These are phyloP conservation scores for Alces alces DNA, from an alignment of 2,113 vertebrate species.

Conservation along the genomic window DNA sequence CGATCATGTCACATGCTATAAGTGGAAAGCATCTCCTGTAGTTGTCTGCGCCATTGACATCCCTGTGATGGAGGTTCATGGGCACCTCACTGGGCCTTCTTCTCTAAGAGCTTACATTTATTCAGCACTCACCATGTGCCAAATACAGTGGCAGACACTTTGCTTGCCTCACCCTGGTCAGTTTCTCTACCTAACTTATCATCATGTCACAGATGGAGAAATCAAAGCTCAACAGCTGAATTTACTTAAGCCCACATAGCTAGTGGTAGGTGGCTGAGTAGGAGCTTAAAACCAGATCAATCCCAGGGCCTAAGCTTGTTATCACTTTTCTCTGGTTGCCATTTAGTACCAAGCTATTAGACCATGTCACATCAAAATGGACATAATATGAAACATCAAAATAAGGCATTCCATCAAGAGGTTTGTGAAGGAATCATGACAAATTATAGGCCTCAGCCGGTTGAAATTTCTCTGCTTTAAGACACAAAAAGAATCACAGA, in stretches of 20 bases:
- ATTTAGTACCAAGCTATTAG: background rate
- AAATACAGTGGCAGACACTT: background rate
- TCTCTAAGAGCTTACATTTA: background rate
- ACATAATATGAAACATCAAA: background rate
- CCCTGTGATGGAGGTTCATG: background rate
- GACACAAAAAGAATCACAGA: background rate
- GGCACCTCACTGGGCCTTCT: background rate
- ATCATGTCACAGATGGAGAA: background rate
- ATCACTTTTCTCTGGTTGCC: background rate
- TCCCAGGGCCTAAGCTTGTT: background rate
- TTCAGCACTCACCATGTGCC: background rate
- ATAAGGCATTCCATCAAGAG: background rate
- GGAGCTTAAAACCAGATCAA: background rate
- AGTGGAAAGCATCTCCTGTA: background rate
- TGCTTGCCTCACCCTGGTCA: background rate
- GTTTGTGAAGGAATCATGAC: background rate
- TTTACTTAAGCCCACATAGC: background rate
- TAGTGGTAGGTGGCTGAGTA: background rate
- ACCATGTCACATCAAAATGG: background rate
- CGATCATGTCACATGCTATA: background rate
- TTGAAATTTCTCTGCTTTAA: constrained; percentile 17
- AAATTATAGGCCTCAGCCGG: background rate
- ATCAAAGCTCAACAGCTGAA: background rate
- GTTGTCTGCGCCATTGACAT: background rate
- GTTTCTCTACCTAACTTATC: background rate